Evolutionary conservation across 1,140 invertebrate genomes (phyloP), one percentile per base, ranked within the genome.

Genomic region (Melitaea cinxia): DNA sequence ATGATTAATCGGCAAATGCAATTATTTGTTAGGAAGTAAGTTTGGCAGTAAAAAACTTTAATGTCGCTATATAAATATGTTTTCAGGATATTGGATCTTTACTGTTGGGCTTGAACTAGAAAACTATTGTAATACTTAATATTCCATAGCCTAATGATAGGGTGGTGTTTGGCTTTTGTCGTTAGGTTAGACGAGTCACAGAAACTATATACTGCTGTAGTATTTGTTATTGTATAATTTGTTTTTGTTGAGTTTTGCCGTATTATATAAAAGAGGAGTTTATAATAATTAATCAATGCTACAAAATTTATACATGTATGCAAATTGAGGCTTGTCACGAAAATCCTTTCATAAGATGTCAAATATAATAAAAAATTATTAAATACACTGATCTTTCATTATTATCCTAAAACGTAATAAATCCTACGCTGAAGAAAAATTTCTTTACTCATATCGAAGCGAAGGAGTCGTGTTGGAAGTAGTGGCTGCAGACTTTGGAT

Each of bases 351-450:
- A 87, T 83, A 80, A 86, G 86, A 88, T 90, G 81, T 88, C 85
- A 86, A 88, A 88, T 88, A 84, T 88, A 90, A 90, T 90, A 90
- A 87, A 88, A 83, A 75, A 86, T 82, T 83, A 90, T 82, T 77
- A 86, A 87, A 75, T 54, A 70, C 60, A 26, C 67, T 62, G 42
- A 70, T 70, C 73, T 60, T 39, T 60, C 30, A 60, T 67, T 67
- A 17, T 19, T 55, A 12, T 45, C 2, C n/a, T n/a, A n/a, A n/a
- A n/a, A n/a, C n/a, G n/a, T n/a, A n/a, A n/a, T n/a, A n/a, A n/a
- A n/a, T n/a, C n/a, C n/a, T n/a, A n/a, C n/a, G n/a, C n/a, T n/a
- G n/a, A n/a, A n/a, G n/a, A n/a, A n/a, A n/a, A n/a, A n/a, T n/a
- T n/a, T n/a, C n/a, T n/a, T n/a, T n/a, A n/a, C n/a, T n/a, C n/a